Base-by-base conservation (phyloP, 2,797 vertebrate genomes). In the Acanthurus tractus region DNA sequence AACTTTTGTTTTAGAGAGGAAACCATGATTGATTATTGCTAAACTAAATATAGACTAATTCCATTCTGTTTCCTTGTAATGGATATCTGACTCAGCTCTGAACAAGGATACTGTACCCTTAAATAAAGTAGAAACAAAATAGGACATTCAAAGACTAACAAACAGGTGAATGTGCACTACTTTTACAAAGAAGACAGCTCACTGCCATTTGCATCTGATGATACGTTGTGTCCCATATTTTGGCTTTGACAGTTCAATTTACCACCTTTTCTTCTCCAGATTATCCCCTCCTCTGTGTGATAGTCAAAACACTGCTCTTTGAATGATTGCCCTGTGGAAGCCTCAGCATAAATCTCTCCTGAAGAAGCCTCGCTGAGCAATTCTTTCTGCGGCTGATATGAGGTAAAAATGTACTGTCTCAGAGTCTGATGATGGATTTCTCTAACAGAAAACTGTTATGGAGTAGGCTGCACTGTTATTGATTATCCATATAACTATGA, bases 211-310 rank as follows among this genome's bases (percentile, higher is more conserved):
- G 67, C 72, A 73, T 72, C 64, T 82, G 22, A 63, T 85, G 85
- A 85, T 80, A 76, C 79, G 74, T 79, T 55, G 59, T 10, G 3
- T 64, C 68, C 42, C 64, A 78, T 82, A 75, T 78, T 84, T 77
- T 71, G 63, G 55, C 69, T 87, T 79, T 86, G 83, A 89, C 85
- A 84, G 81, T 82, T 86, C 76, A 81, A 87, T 87, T 89, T 83
- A 82, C 44, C 64, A 46, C 17, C 6, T 11, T 74, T 82, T 72
- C 80, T 81, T 59, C 64, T 69, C 1, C 22, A 76, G 79, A 86
- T 87, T 70, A 78, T 76, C 61, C 71, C 68, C 74, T 61, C 70
- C 65, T 72, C 64, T 58, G 57, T 80, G 71, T 36, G 74, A 86
- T 72, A 70, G 74, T 86, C 68, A 84, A 85, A 87, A 87, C 76